phyloP scores from a whole-genome alignment of 35 echinoderm and acorn worm genomes.

The Ptychodera flava region DNA sequence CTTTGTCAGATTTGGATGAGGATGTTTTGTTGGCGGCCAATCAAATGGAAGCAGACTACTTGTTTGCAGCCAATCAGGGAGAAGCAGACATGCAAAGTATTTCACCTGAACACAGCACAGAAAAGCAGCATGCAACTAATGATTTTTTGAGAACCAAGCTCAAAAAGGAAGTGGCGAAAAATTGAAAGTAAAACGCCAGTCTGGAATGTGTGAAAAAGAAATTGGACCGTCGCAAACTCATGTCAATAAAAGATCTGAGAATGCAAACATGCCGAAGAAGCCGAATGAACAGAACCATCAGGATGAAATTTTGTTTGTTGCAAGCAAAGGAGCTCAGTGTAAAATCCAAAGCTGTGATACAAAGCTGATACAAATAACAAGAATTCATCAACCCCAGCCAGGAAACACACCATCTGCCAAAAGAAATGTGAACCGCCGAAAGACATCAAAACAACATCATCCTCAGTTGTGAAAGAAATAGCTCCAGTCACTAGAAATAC shows the following conservation, averaged over 20 bases:
- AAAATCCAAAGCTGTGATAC: too few relatives aligned
- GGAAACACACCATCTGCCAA: too few relatives aligned
- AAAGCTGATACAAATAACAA: too few relatives aligned
- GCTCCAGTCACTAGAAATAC: too few relatives aligned
- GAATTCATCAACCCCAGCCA: too few relatives aligned
- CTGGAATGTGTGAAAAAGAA: background rate
- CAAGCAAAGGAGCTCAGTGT: too few relatives aligned
- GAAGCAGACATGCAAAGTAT: background rate
- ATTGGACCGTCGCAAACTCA: background rate
- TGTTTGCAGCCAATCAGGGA: conserved; percentile 16
- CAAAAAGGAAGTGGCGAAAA: background rate
- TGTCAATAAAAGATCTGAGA: conserved; percentile 3
- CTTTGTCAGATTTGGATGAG: conserved; percentile 51
- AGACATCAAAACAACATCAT: too few relatives aligned
- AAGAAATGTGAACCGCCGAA: too few relatives aligned
- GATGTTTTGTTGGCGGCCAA: conserved; percentile 52
- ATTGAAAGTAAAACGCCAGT: conserved; percentile 3
- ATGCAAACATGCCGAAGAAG: too few relatives aligned
- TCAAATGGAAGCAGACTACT: conserved; percentile 60
- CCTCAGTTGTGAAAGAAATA: too few relatives aligned
- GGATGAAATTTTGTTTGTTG: too few relatives aligned
- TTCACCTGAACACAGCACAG: background rate
- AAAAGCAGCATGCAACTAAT: background rate
- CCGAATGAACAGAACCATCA: too few relatives aligned
- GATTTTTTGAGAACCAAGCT: background rate